These are phyloP conservation scores for Siniperca chuatsi DNA, from an alignment of 2,113 vertebrate species.

Conservation along the genomic window DNA sequence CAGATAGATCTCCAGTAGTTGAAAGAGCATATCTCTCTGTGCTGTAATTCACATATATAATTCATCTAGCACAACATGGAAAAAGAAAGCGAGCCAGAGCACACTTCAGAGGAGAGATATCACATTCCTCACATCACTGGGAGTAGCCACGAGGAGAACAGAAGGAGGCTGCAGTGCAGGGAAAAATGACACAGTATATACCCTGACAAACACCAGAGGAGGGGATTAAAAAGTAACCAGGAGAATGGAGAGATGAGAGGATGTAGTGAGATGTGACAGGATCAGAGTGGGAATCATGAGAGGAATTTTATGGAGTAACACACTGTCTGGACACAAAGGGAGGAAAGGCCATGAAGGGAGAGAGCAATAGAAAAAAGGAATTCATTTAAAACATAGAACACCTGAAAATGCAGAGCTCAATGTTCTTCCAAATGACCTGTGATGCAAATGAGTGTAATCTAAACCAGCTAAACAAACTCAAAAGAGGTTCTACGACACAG, in stretches of 20 bases:
- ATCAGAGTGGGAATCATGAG: slow-evolving; percentile 17
- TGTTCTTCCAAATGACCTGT: not conserved
- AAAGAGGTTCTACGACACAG: not conserved
- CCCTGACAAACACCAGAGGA: slow-evolving; percentile 20
- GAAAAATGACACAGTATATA: slow-evolving; percentile 13
- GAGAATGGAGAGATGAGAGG: slow-evolving; percentile 17
- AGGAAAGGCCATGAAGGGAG: not conserved
- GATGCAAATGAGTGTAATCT: slow-evolving; percentile 8
- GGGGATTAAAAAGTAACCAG: slow-evolving; percentile 18
- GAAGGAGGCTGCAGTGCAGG: slow-evolving; percentile 1
- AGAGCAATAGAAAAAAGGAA: not conserved
- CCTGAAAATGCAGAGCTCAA: not conserved
- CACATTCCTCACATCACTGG: slow-evolving; percentile 32
- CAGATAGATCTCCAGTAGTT: slow-evolving; percentile 48
- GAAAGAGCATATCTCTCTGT: slow-evolving; percentile 61
- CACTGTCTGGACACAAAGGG: slow-evolving; percentile 4
- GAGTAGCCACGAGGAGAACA: slow-evolving; percentile 31
- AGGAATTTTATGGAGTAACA: slow-evolving; percentile 4
- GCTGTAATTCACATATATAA: slow-evolving; percentile 66
- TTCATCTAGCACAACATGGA: slow-evolving; percentile 55
- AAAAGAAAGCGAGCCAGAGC: slow-evolving; percentile 21
- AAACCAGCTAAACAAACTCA: not conserved
- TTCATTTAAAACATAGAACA: not conserved
- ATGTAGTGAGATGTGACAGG: slow-evolving; percentile 28
- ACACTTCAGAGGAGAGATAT: slow-evolving; percentile 51